Evolutionary conservation across 2,888 invertebrate genomes (phyloP), one percentile per base, ranked within the genome.

Genomic region (Morpho achilles): DNA sequence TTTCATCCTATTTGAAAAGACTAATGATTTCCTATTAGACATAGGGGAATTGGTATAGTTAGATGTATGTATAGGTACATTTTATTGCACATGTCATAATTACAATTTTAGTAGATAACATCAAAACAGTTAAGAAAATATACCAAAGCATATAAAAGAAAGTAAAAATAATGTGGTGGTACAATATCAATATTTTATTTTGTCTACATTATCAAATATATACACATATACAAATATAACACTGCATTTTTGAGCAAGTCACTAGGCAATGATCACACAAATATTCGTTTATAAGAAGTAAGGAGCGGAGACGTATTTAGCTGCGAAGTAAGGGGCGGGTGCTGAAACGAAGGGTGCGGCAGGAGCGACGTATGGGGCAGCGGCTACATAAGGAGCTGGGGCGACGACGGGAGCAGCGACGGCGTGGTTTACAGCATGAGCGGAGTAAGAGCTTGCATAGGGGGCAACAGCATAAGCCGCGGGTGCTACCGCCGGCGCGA

Each of bases 391-490:
- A 42, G 82, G 71, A 32, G 83, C 77, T 9, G 90, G 71, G 0
- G 90, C 86, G 1, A 89, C 74, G 6, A 93, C 91, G 0, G 95
- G 95, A 8, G 94, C 91, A 32, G 95, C 95, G 4, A 95, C 91
- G 0, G 95, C 95, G 70, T 95, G 95, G 83, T 95, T 95, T 58
- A 95, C 91, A 22, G 93, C 89, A 70, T 95, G 95, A 0, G 95
- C 95, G 61, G 94, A 95, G 83, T 94, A 96, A 9, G 94, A 95
- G 68, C 92, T 93, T 55, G 95, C 95, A 69, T 95, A 95, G 3
- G 95, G 95, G 0, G 95, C 94, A 4, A 95, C 89, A 58, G 92
- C 92, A 54, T 93, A 91, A 4, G 93, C 93, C 56, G 77, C 87
- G n/a, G 82, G 84, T 46, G 95, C 95, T 56, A 94, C 93, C 56